Evolutionary conservation across 1,140 invertebrate species (phyloP).

Genomic region (Cylas formicarius): DNA sequence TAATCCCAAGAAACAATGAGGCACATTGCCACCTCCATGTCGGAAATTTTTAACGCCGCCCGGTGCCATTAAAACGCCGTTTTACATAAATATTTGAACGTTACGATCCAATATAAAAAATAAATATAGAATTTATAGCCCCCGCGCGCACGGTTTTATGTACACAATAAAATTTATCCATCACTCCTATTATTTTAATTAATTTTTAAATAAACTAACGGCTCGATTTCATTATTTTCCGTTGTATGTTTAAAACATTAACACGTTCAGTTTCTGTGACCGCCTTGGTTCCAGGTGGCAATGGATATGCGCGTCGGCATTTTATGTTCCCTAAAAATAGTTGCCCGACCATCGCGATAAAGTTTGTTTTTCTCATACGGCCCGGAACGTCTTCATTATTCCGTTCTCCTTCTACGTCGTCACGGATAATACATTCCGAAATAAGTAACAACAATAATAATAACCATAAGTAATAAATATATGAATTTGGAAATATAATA

Average conservation of each 20-base stretch:
- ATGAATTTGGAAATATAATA: too few relatives aligned
- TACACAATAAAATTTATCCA: not conserved
- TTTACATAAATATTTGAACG: slow-evolving; percentile 1
- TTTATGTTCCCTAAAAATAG: too few relatives aligned
- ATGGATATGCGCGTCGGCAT: too few relatives aligned
- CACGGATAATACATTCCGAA: too few relatives aligned
- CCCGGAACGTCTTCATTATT: too few relatives aligned
- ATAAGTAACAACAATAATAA: too few relatives aligned
- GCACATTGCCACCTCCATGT: not conserved
- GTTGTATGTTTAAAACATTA: slow-evolving; percentile 2
- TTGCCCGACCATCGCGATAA: too few relatives aligned
- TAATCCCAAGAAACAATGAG: not conserved
- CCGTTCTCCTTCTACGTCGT: too few relatives aligned
- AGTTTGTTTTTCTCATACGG: too few relatives aligned
- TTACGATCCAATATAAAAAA: slow-evolving; percentile 3
- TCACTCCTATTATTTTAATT: slow-evolving; percentile 2
- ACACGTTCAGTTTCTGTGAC: not conserved
- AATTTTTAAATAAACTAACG: slow-evolving; percentile 4
- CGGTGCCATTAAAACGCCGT: not conserved
- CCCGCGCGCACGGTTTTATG: not conserved
- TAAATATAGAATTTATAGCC: slow-evolving; percentile 4
- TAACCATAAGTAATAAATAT: too few relatives aligned
- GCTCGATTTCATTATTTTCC: slow-evolving; percentile 1
- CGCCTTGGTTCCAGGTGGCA: too few relatives aligned
- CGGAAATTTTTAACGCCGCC: not conserved